Conservation (phyloP, 2,113 vertebrate species). For the Upupa epops region DNA sequence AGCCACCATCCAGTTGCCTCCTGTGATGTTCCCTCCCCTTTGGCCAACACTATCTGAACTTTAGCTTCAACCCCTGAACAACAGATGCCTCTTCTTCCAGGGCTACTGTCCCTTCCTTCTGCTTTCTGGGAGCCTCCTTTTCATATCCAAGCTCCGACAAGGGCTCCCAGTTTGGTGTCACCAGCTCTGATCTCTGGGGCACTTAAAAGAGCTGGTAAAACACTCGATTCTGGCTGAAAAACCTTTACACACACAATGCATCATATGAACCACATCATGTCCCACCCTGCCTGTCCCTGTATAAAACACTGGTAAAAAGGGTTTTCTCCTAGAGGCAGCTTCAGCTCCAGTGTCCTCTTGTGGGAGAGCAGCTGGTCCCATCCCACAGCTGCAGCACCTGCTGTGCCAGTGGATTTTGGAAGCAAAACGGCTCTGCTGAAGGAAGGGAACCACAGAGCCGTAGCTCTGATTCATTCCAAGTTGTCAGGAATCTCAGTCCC, state of each 20-base stretch:
- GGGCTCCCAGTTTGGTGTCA: rapidly evolving
- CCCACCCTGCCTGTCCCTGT: not conserved
- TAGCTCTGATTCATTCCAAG: not conserved
- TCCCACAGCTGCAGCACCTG: no score
- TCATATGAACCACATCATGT: not conserved
- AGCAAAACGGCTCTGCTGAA: not conserved
- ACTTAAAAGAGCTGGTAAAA: no score
- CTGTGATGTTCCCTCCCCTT: not conserved
- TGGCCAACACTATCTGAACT: not conserved
- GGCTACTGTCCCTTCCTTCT: not conserved
- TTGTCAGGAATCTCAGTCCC: not conserved
- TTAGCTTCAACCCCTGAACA: not conserved
- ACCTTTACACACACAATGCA: slow-evolving; percentile 16
- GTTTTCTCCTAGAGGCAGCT: not conserved
- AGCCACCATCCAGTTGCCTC: not conserved
- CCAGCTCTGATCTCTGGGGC: not conserved
- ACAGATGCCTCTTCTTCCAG: rapidly evolving
- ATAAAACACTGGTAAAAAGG: slow-evolving; percentile 21
- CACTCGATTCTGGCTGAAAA: not conserved
- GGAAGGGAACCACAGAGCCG: not conserved
- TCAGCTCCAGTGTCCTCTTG: not conserved
- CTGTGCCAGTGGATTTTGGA: no score
- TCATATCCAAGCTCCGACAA: not conserved
- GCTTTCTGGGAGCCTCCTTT: not conserved
- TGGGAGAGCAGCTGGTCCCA: not conserved